phyloP scores from a whole-genome alignment of 2,888 invertebrate genomes.

The Drosophila seclusa region DNA sequence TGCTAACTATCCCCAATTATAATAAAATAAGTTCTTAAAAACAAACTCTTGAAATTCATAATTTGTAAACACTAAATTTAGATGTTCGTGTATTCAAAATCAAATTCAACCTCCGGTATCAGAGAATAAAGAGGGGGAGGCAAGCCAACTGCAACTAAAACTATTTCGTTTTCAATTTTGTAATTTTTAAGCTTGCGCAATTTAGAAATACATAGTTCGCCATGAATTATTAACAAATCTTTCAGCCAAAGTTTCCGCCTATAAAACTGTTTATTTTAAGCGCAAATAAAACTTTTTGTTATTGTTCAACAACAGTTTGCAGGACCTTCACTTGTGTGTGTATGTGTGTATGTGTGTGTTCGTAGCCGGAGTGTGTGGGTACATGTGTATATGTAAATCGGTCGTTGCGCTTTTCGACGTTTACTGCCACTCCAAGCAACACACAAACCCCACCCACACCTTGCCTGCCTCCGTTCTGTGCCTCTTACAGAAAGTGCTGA shows the following conservation, averaged over 20 bases:
- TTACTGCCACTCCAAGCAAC: slow-evolving; percentile 21
- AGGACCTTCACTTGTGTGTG: slow-evolving; percentile 9
- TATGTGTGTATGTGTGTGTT: slow-evolving; percentile 20
- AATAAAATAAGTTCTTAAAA: neutral
- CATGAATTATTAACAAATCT: slow-evolving; percentile 69
- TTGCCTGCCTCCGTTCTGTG: neutral
- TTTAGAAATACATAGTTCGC: slow-evolving; percentile 50
- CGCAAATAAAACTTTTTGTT: slow-evolving; percentile 45
- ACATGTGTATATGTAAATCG: slow-evolving; percentile 58
- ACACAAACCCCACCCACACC: neutral
- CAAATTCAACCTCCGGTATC: neutral
- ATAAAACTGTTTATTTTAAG: slow-evolving; percentile 41
- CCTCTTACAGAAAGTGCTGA: slow-evolving; percentile 60
- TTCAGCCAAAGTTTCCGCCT: slow-evolving; percentile 43
- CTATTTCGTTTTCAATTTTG: slow-evolving; percentile 41
- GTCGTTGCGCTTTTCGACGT: slow-evolving; percentile 69
- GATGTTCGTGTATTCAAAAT: neutral
- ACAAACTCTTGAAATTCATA: neutral
- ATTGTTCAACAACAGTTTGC: slow-evolving; percentile 41
- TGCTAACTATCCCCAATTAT: too few relatives aligned
- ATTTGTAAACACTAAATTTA: neutral
- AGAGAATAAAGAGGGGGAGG: neutral
- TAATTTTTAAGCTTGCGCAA: slow-evolving; percentile 57
- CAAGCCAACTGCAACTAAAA: slow-evolving; percentile 2
- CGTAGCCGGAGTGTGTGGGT: neutral